Percentiles rank a stretch among this genome's conserved stretches.
These are phyloP conservation scores for Rhynchomys soricoides DNA, from an alignment of 2,113 vertebrate genomes.

Conservation along the genomic window DNA sequence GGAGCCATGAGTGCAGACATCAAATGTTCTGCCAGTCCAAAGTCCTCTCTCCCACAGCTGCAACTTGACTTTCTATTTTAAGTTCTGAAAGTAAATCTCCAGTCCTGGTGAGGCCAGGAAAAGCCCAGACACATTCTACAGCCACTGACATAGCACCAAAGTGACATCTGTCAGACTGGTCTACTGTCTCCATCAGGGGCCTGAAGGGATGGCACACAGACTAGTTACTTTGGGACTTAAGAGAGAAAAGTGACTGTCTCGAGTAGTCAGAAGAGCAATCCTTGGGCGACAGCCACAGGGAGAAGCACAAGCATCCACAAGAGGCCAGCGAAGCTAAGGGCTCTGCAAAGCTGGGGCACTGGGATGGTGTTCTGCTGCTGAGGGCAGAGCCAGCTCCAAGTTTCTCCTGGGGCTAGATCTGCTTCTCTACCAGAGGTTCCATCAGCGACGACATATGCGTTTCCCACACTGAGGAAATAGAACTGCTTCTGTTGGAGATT, in stretches of 20 bases:
- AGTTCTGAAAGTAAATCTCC: neutral
- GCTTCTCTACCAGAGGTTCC: neutral
- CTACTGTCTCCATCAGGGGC: neutral
- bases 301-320: fast-evolving
- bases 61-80: neutral
- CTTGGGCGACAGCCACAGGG: neutral
- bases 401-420: neutral
- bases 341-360: fast-evolving
- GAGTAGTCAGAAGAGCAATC: neutral
- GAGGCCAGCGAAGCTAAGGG: fast-evolving
- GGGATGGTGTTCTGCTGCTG: neutral
- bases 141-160: neutral
- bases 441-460: constrained; percentile 47
- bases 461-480: neutral
- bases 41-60: neutral
- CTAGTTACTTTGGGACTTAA: neutral
- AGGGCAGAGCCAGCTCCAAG: neutral
- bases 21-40: neutral
- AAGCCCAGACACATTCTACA: neutral
- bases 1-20: fast-evolving
- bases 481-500: constrained; percentile 49
- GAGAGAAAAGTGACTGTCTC: neutral
- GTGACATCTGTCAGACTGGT: constrained; percentile 57
- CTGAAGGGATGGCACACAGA: neutral
- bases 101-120: neutral